A percentile compares a stretch with the other conserved stretches of the same genome.
phyloP scores from a whole-genome alignment of 2,797 vertebrate genomes.

The Chrysocyon brachyurus region DNA sequence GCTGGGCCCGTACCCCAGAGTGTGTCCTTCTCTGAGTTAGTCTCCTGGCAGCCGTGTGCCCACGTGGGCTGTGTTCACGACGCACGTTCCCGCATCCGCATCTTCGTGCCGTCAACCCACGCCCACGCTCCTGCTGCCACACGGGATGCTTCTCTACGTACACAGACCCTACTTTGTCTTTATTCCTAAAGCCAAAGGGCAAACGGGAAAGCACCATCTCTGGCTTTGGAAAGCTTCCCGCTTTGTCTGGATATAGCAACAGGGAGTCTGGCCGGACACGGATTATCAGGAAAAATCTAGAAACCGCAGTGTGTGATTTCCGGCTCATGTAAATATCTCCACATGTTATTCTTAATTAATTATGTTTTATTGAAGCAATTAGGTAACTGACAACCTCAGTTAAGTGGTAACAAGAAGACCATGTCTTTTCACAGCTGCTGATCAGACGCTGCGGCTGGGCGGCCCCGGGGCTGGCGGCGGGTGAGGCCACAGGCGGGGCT shows the following conservation, averaged over 20 bases:
- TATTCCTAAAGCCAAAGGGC: neutral
- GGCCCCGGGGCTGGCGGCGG: neutral
- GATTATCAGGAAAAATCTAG: neutral
- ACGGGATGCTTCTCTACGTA: neutral
- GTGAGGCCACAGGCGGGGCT: fast-evolving
- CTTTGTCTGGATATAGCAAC: neutral
- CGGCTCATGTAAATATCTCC: neutral
- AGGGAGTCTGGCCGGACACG: fast-evolving
- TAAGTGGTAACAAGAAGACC: constrained; percentile 13
- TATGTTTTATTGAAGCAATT: constrained; percentile 63
- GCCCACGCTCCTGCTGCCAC: fast-evolving
- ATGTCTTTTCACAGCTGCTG: neutral
- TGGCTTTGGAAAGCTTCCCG: fast-evolving
- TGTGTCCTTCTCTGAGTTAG: fast-evolving
- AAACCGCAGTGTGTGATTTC: neutral
- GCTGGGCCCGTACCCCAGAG: neutral
- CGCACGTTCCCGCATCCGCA: fast-evolving
- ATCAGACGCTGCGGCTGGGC: neutral
- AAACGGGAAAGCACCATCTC: fast-evolving
- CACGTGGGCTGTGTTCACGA: fast-evolving
- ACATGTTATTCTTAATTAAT: constrained; percentile 62
- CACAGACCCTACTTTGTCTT: neutral
- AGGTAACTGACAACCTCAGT: constrained; percentile 28
- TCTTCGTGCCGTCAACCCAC: fast-evolving
- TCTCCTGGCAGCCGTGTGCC: fast-evolving